Evolutionary conservation across 2,888 invertebrate genomes (phyloP).

Genomic region (Temnothorax rugatulus): DNA sequence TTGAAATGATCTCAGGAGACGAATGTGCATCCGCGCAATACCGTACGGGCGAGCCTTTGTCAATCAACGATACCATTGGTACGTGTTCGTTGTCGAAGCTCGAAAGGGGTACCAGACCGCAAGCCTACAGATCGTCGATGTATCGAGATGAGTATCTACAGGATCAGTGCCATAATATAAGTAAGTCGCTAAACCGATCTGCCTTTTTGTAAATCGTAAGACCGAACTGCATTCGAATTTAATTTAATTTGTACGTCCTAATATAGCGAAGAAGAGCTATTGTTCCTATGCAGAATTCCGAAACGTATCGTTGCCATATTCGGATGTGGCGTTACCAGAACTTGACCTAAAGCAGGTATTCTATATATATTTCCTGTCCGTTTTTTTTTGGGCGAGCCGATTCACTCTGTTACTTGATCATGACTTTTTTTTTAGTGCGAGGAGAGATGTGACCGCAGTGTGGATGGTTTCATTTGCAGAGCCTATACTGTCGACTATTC

Average conservation of each 20-base stretch:
- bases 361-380: neutral
- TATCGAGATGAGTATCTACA: slow-evolving; percentile 94
- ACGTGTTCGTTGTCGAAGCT: slow-evolving; percentile 91
- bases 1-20: slow-evolving; percentile 64
- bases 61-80: slow-evolving; percentile 87
- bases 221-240: neutral
- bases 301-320: slow-evolving; percentile 90
- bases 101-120: slow-evolving; percentile 92
- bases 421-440: slow-evolving; percentile 84
- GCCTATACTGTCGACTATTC: slow-evolving; percentile 88
- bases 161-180: slow-evolving; percentile 92
- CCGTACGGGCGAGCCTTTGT: slow-evolving; percentile 78
- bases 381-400: neutral
- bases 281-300: slow-evolving; percentile 93
- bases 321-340: slow-evolving; percentile 86
- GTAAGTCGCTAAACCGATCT: slow-evolving; percentile 85
- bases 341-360: slow-evolving; percentile 77
- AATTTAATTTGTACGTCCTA: neutral
- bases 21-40: slow-evolving; percentile 82
- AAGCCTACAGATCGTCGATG: slow-evolving; percentile 92
- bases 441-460: slow-evolving; percentile 88
- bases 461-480: slow-evolving; percentile 90
- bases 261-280: slow-evolving; percentile 87
- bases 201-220: neutral
- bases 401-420: neutral